Conservation (phyloP, 1,140 invertebrate genomes). For the Telenomus remus region DNA sequence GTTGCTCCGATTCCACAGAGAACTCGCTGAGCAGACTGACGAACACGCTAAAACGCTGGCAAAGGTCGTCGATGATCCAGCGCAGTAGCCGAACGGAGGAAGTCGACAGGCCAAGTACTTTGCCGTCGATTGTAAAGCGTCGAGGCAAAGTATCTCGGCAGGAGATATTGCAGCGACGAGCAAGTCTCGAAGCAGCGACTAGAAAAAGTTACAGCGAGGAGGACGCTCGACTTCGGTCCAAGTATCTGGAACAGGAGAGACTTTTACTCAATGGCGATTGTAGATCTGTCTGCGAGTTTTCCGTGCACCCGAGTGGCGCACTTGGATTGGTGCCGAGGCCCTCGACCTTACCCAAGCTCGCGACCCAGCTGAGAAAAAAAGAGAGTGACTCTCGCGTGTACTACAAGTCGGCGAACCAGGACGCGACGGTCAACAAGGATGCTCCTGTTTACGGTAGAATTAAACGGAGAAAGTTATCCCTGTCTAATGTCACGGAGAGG, state of each 20-base stretch:
- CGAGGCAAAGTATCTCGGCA: conserved; percentile 63
- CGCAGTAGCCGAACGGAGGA: conserved; percentile 10
- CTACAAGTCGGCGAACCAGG: conserved; percentile 34
- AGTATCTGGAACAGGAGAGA: conserved; percentile 17
- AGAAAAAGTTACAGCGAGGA: conserved; percentile 48
- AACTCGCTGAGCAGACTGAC: conserved; percentile 45
- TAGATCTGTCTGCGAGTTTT: conserved; percentile 62
- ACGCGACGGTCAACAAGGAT: conserved; percentile 59
- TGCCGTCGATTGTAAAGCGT: conserved; percentile 61
- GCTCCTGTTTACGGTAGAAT: conserved; percentile 70
- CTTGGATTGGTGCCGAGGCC: conserved; percentile 58
- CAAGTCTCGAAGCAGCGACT: conserved; percentile 53
- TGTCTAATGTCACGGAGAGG: conserved; percentile 49
- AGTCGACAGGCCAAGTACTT: conserved; percentile 57
- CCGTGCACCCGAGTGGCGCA: conserved; percentile 32
- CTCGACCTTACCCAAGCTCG: conserved; percentile 69
- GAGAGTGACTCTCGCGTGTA: conserved; percentile 33
- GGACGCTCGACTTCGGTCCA: conserved; percentile 21
- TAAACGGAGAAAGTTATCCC: conserved; percentile 66
- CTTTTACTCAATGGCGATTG: conserved; percentile 50
- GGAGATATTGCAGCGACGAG: conserved; percentile 66
- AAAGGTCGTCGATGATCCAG: conserved; percentile 20
- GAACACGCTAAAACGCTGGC: conserved; percentile 50
- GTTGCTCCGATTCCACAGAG: conserved; percentile 45
- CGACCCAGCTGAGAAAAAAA: conserved; percentile 37